phyloP scores from a whole-genome alignment of 2,113 vertebrate species.

The Drymodes brunneopygia region DNA sequence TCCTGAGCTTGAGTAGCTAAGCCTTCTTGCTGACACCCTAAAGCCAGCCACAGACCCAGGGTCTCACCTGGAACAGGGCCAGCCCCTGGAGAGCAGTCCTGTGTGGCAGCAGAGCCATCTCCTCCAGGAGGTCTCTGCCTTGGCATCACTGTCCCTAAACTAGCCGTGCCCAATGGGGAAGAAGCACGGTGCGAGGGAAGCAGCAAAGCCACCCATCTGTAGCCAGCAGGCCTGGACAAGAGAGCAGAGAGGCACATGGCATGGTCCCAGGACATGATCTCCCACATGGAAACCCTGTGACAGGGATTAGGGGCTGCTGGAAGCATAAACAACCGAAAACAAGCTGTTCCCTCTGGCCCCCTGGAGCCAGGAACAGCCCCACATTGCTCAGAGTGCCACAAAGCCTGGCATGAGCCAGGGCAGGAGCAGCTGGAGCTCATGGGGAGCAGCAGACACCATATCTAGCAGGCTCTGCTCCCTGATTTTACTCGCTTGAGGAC shows the following conservation, averaged over 20 bases:
- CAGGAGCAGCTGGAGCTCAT: neutral
- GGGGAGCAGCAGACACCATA: neutral
- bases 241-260: neutral
- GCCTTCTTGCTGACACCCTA: neutral
- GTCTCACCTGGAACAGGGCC: neutral
- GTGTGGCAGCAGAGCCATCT: neutral
- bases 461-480: neutral
- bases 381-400: accelerated
- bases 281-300: neutral
- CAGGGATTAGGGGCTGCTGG: neutral
- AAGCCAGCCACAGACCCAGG: accelerated
- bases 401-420: accelerated
- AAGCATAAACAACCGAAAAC: neutral
- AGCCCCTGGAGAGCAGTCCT: neutral
- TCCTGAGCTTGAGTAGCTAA: neutral
- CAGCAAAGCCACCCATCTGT: accelerated
- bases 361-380: neutral
- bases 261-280: neutral
- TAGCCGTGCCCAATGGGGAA: accelerated
- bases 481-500: neutral
- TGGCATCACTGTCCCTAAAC: neutral
- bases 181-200: accelerated
- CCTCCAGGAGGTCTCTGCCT: neutral
- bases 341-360: neutral
- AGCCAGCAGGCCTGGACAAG: neutral